These are phyloP conservation scores for Fundulus diaphanus DNA, from an alignment of 2,797 vertebrate genomes.

Conservation along the genomic window DNA sequence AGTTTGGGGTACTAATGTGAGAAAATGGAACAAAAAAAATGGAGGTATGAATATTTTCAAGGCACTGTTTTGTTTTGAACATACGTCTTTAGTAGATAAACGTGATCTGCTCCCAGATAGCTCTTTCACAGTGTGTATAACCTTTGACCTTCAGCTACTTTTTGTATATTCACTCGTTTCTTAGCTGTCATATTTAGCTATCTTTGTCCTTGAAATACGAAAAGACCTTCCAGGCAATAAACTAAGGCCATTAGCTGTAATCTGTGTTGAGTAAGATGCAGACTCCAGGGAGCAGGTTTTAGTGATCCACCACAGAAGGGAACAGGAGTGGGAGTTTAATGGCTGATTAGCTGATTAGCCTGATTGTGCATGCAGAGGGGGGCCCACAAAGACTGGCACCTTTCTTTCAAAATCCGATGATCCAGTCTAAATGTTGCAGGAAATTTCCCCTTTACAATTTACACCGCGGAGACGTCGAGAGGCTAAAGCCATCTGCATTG, in stretches of 20 bases:
- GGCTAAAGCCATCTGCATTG: neutral
- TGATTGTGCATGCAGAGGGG: constrained; percentile 26
- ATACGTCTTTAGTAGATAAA: constrained; percentile 1
- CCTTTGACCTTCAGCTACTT: constrained; percentile 40
- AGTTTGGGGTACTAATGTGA: neutral
- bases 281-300: constrained; percentile 42
- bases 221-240: constrained; percentile 39
- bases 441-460: neutral
- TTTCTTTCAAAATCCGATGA: neutral
- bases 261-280: constrained; percentile 33
- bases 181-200: constrained; percentile 9
- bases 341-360: constrained; percentile 61
- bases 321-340: constrained; percentile 50
- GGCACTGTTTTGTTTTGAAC: too few relatives aligned
- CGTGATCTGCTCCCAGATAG: constrained; percentile 6
- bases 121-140: constrained; percentile 24
- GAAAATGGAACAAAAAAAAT: neutral
- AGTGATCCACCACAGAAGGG: constrained; percentile 47
- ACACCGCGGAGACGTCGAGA: neutral
- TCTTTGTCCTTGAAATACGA: constrained; percentile 36
- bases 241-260: constrained; percentile 56
- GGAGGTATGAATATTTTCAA: neutral
- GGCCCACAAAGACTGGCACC: constrained; percentile 9
- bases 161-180: constrained; percentile 17
- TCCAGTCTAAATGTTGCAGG: neutral